Base-by-base conservation (phyloP, 2,113 vertebrate genomes). In the Hypomesus transpacificus region DNA sequence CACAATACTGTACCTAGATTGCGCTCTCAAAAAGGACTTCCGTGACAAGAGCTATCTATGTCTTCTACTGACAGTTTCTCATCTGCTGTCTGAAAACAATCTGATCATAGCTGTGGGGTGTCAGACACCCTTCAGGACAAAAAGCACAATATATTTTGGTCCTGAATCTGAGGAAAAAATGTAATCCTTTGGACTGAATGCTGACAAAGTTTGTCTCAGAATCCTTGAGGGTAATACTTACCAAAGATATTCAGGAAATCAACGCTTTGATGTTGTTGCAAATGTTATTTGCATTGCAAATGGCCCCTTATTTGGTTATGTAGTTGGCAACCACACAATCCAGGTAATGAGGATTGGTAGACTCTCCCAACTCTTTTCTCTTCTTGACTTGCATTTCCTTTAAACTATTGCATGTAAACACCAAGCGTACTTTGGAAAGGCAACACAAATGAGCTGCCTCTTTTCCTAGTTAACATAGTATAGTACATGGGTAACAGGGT, bases 201-300 rank as follows among this genome's bases (percentile, higher is more conserved):
- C 66, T 75, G 77, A 53, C 6, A 66, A 66, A 54, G 59, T 70
- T 26, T 66, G 24, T 68, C 54, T 72, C 58, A 20, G 18, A 56
- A 20, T 56, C 66, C 70, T 26, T 68, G 71, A 39, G 80, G 52
- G 78, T 53, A 17, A 7, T 65, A 11, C 56, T 59, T 13, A 24
- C n/a, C n/a, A 54, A 58, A 14, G 2, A 69, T 21, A 21, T 52
- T 34, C 26, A 26, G 3, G 16, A 79, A 79, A 52, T 68, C 46
- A 57, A 46, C 9, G 66, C 71, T 84, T 80, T 87, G 64, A 76
- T 80, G 73, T 74, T 26, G 69, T 80, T 16, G 34, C 28, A 73
- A 54, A 71, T 53, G 14, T 17, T 59, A 22, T 20, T 83, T 84
- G 79, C 75, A 78, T 75, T 82, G 74, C 80, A 85, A 85, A 85